phyloP scores from a whole-genome alignment of 2,113 vertebrate genomes.

The Ceyx cyanopectus region DNA sequence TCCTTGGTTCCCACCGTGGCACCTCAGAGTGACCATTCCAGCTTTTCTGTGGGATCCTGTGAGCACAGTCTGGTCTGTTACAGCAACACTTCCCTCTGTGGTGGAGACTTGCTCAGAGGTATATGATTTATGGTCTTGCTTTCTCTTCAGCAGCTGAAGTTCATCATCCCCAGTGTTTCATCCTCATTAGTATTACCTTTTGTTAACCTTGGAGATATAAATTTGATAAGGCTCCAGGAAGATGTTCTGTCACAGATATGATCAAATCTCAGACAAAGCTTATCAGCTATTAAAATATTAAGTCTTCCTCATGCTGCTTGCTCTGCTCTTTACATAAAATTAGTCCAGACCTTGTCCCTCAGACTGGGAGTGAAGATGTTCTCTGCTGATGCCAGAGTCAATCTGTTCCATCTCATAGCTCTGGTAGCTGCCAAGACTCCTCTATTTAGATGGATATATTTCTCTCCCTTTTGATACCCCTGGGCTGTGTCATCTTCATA shows the following conservation, averaged over 20 bases:
- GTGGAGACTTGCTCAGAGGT: neutral
- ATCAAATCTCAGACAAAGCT: slow-evolving; percentile 11
- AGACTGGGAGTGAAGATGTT: neutral
- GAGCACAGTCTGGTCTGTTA: neutral
- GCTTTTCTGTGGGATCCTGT: neutral
- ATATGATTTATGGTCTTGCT: neutral
- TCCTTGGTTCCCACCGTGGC: neutral
- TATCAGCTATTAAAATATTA: neutral
- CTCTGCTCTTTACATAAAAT: neutral
- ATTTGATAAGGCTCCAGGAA: neutral
- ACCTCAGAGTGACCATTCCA: neutral
- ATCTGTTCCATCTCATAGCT: neutral
- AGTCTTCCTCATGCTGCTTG: neutral
- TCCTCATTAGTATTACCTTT: slow-evolving; percentile 12
- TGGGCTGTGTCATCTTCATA: neutral
- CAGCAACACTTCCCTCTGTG: neutral
- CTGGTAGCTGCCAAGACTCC: neutral
- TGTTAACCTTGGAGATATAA: slow-evolving; percentile 2
- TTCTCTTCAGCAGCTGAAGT: neutral
- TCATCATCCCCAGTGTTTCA: slow-evolving; percentile 2
- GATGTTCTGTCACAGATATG: neutral
- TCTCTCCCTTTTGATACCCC: slow-evolving; percentile 8
- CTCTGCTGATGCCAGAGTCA: neutral
- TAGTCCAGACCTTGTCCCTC: neutral
- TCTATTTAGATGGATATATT: neutral